Evolutionary conservation across 1,140 invertebrate species (phyloP).

Genomic region (Elysia chlorotica): DNA sequence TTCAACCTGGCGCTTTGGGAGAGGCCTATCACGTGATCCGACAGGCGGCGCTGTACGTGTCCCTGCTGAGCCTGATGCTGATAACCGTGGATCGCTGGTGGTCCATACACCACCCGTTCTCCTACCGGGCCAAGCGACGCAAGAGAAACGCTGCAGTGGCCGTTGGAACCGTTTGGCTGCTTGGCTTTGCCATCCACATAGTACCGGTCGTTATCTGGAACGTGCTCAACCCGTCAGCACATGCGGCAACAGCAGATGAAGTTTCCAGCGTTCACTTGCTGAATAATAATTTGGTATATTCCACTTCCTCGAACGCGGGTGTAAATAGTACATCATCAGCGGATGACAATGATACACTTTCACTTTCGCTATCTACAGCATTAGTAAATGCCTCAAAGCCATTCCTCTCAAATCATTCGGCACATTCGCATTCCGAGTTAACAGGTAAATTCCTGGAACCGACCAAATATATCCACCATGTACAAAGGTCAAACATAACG

Average conservation of each 20-base stretch:
- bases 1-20: slow-evolving; percentile 25
- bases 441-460: too few species aligned
- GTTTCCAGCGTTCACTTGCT: too few species aligned
- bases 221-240: too few species aligned
- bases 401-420: too few species aligned
- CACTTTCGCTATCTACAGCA: too few species aligned
- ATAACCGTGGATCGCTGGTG: slow-evolving; percentile 52
- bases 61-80: slow-evolving; percentile 49
- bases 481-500: neutral
- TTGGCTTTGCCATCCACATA: slow-evolving; percentile 44
- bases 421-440: too few species aligned
- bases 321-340: too few species aligned
- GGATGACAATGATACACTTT: too few species aligned
- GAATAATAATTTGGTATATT: too few species aligned
- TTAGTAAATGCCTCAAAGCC: too few species aligned
- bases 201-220: slow-evolving; percentile 39
- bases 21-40: slow-evolving; percentile 25
- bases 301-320: too few species aligned
- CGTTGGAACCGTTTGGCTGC: slow-evolving; percentile 37
- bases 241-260: too few species aligned
- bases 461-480: slow-evolving; percentile 20
- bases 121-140: slow-evolving; percentile 46
- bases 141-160: slow-evolving; percentile 36
- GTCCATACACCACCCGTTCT: slow-evolving; percentile 53
- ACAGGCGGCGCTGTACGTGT: slow-evolving; percentile 46